Conservation (phyloP, 2,888 invertebrate species). For the Tridacna crocea region DNA sequence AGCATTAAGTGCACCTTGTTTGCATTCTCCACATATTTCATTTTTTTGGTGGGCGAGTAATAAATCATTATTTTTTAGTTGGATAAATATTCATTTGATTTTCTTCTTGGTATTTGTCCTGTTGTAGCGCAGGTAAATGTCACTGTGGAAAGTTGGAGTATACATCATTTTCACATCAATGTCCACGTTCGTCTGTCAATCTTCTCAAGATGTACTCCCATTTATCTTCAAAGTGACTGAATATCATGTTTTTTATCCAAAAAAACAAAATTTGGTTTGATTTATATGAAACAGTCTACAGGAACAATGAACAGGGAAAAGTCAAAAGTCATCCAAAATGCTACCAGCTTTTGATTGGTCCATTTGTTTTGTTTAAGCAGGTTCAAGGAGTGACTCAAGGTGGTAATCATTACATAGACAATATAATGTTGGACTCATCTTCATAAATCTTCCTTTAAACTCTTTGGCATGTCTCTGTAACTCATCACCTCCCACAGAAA, state of each 20-base stretch:
- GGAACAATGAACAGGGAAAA: conserved; percentile 47
- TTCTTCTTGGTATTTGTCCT: background rate
- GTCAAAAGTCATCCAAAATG: conserved; percentile 48
- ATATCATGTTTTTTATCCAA: conserved; percentile 12
- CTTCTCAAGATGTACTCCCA: conserved; percentile 24
- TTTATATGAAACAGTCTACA: conserved; percentile 17
- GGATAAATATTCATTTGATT: background rate
- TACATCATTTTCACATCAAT: conserved; percentile 60
- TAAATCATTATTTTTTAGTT: conserved; percentile 6
- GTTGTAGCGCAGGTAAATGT: conserved; percentile 2
- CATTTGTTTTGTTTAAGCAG: conserved; percentile 5
- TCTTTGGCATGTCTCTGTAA: too few relatives aligned
- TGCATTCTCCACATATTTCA: conserved; percentile 5
- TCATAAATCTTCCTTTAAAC: background rate
- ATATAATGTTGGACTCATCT: background rate
- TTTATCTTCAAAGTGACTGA: conserved; percentile 25
- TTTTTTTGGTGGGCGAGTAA: background rate
- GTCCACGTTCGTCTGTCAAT: conserved; percentile 34
- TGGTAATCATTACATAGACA: conserved; percentile 19
- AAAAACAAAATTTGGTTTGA: conserved; percentile 5
- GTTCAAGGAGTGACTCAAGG: conserved; percentile 13
- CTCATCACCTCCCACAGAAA: too few relatives aligned
- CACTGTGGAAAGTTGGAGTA: conserved; percentile 32
- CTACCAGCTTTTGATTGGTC: conserved; percentile 40
- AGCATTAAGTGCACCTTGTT: background rate